Conservation (phyloP, 2,797 vertebrate species). For the Melopsittacus undulatus region DNA sequence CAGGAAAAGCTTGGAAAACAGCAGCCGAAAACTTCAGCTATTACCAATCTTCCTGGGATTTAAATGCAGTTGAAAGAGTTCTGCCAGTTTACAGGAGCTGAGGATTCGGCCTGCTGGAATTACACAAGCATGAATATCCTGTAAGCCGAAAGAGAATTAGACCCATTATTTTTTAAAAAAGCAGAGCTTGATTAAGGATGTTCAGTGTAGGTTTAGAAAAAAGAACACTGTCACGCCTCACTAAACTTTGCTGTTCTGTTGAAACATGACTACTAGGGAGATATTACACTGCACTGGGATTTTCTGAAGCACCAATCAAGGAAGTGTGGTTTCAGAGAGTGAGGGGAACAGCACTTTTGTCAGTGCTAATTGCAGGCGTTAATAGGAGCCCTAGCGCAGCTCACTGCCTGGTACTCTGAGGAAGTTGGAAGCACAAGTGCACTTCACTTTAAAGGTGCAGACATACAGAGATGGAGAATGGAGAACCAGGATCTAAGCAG, state of each 20-base stretch:
- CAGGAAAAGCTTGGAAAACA: constrained; percentile 25
- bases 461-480: not conserved
- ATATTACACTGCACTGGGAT: not conserved
- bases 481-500: not conserved
- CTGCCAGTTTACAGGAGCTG: constrained; percentile 1
- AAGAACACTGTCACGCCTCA: constrained; percentile 51
- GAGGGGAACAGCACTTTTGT: not conserved
- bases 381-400: not conserved
- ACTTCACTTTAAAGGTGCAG: constrained; percentile 2
- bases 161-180: constrained; percentile 65
- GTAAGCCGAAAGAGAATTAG: constrained; percentile 54
- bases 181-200: constrained; percentile 68
- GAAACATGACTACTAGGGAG: constrained; percentile 44
- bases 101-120: constrained; percentile 2
- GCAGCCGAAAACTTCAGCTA: not conserved
- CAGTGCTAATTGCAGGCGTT: constrained; percentile 36
- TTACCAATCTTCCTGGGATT: constrained; percentile 9
- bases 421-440: constrained; percentile 8
- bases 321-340: not conserved
- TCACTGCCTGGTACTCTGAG: not conserved
- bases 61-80: not conserved
- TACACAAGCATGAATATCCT: constrained; percentile 45
- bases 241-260: constrained; percentile 43
- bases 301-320: constrained; percentile 26
- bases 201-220: constrained; percentile 38